A percentile compares a stretch with the other conserved stretches of the same genome.
Evolutionary conservation across 92 coral and sea anemone genomes (phyloP).

Genomic region (Umimayanthus kanabou): DNA sequence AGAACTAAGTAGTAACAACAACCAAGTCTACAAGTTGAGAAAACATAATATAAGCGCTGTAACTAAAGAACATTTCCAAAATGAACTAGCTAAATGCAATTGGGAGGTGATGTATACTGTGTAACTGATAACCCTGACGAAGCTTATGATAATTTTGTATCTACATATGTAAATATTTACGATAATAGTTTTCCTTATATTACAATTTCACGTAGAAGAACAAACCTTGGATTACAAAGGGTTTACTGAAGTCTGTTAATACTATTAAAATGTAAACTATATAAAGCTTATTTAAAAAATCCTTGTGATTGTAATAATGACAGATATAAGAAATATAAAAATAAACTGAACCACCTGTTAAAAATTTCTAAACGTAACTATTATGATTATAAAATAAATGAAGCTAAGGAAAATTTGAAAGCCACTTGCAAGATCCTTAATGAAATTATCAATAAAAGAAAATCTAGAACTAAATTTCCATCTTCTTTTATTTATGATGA

Average conservation of each 20-base stretch:
- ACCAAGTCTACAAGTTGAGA: neutral
- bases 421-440: too few species aligned
- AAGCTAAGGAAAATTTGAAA: too few species aligned
- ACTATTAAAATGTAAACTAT: too few species aligned
- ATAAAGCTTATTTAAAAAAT: too few species aligned
- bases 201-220: neutral
- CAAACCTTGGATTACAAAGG: constrained; percentile 40
- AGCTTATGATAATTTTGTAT: constrained; percentile 24
- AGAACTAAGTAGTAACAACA: neutral
- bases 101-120: constrained; percentile 15
- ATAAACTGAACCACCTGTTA: too few species aligned
- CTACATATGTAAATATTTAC: constrained; percentile 34
- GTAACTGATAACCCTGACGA: constrained; percentile 27
- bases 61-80: constrained; percentile 23
- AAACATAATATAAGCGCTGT: constrained; percentile 22
- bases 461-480: too few species aligned
- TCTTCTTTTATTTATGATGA: too few species aligned
- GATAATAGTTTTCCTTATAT: constrained; percentile 44
- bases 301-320: too few species aligned
- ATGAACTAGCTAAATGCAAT: constrained; percentile 26
- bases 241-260: neutral
- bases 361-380: too few species aligned
- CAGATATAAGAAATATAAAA: too few species aligned
- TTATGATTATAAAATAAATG: too few species aligned
- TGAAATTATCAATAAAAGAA: too few species aligned